Percentiles rank a stretch among this genome's conserved stretches.
phyloP scores from a whole-genome alignment of 1,140 invertebrate genomes.

The Sesamia nonagrioides region DNA sequence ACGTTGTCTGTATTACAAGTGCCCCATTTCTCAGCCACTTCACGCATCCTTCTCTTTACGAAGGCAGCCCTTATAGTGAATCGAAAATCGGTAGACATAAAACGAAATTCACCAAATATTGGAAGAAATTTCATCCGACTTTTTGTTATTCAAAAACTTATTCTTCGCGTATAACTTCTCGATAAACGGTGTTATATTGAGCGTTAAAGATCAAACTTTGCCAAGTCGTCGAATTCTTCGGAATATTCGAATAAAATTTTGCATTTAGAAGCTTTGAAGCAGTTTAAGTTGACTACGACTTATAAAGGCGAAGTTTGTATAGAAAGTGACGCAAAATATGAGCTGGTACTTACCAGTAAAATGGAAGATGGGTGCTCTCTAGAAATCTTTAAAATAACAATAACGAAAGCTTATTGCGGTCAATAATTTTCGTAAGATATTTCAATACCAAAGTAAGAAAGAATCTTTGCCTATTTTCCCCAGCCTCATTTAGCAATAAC shows the following conservation, averaged over 20 bases:
- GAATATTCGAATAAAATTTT: constrained; percentile 21
- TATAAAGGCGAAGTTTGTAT: background rate
- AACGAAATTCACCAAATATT: constrained; percentile 18
- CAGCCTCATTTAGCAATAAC: background rate
- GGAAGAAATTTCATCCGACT: constrained; percentile 20
- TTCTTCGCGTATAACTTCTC: constrained; percentile 20
- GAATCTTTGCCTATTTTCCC: background rate
- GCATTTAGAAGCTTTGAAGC: constrained; percentile 14
- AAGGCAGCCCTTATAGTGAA: constrained; percentile 8
- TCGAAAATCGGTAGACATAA: constrained; percentile 18
- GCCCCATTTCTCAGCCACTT: background rate
- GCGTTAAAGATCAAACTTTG: constrained; percentile 28
- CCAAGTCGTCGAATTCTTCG: constrained; percentile 6
- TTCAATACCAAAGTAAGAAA: too few species aligned
- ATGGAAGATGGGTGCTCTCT: background rate
- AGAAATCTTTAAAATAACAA: background rate
- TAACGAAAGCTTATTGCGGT: too few species aligned
- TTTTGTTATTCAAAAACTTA: constrained; percentile 24
- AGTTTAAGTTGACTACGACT: background rate
- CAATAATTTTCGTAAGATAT: background rate
- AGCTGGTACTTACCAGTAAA: background rate
- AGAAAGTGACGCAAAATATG: background rate
- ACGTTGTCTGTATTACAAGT: background rate
- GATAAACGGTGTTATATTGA: constrained; percentile 35
- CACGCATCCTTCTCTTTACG: background rate